Base-by-base conservation (phyloP, 2,888 invertebrate genomes). In the Incurvaria masculella region DNA sequence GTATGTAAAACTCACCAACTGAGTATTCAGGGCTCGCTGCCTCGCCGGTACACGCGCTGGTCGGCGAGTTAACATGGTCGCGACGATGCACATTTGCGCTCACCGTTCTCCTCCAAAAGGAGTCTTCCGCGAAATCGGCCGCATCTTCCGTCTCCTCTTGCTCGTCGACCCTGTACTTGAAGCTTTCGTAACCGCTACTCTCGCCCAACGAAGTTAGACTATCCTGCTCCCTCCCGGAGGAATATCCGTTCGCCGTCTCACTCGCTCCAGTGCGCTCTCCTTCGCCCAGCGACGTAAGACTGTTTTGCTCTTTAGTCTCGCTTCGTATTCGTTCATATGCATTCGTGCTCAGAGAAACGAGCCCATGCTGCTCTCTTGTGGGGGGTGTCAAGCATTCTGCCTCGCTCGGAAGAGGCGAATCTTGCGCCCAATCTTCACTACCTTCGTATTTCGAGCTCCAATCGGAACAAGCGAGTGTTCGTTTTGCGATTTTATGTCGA, bases 381-480 rank as follows among this genome's bases (percentile, higher is more conserved):
- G 6, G 55, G 55, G 44, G 46, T 44, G 2, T 71, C 66, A 50
- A 59, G 65, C 55, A 72, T 72, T 64, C 67, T 72, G 52, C 60
- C 59, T 55, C 67, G 67, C 51, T 64, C 69, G 16, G 63, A 59
- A 2, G 56, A 59, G 52, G 67, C 76, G 64, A 69, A 74, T 62
- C 69, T 75, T 5, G 68, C 63, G 58, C 67, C 72, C 43, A 59
- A 63, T 53, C 67, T 80, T 41, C 62, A 65, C 48, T 76, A 69
- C 42, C 87, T 59, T 90, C 87, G 70, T 95, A 97, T 44, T 80
- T 82, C 52, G 88, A 87, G 4, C 85, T 85, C 96, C 96, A 97
- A 47, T 79, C 78, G 0, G 73, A 65, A 64, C 94, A 94, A 0
- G 92, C 91, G 23, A 82, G 69, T 40, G 86, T 82, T 61, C 92